Evolutionary conservation across 2,888 invertebrate genomes (phyloP).

Genomic region (Cantharis nigra): DNA sequence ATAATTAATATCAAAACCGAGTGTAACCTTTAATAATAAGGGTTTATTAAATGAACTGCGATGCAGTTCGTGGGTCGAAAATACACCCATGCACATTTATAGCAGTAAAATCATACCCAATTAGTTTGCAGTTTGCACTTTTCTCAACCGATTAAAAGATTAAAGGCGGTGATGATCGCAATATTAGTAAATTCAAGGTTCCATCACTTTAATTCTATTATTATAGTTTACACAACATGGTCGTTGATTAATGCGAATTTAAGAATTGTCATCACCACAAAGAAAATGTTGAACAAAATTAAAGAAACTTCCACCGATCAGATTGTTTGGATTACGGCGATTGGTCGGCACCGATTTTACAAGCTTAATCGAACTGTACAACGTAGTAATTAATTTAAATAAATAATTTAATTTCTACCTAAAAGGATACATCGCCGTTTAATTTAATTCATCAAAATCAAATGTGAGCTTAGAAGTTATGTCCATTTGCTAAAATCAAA

Average conservation of each 20-base stretch:
- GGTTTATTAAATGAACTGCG: constrained; percentile 12
- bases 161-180: constrained; percentile 27
- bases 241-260: background rate
- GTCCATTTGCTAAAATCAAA: background rate
- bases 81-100: constrained; percentile 30
- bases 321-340: background rate
- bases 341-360: background rate
- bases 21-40: constrained; percentile 24
- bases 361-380: background rate
- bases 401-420: background rate
- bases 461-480: background rate
- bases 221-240: background rate
- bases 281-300: background rate
- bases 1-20: constrained; percentile 18
- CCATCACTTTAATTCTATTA: constrained; percentile 8
- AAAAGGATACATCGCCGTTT: background rate
- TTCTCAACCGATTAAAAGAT: constrained; percentile 28
- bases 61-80: constrained; percentile 21
- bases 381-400: background rate
- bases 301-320: background rate
- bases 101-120: constrained; percentile 25
- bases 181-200: constrained; percentile 29
- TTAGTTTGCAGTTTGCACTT: constrained; percentile 34
- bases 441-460: background rate
- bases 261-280: background rate